Percentiles rank a stretch among this genome's conserved stretches.
phyloP scores from a whole-genome alignment of 2,113 vertebrate species.

The Litocranius walleri region DNA sequence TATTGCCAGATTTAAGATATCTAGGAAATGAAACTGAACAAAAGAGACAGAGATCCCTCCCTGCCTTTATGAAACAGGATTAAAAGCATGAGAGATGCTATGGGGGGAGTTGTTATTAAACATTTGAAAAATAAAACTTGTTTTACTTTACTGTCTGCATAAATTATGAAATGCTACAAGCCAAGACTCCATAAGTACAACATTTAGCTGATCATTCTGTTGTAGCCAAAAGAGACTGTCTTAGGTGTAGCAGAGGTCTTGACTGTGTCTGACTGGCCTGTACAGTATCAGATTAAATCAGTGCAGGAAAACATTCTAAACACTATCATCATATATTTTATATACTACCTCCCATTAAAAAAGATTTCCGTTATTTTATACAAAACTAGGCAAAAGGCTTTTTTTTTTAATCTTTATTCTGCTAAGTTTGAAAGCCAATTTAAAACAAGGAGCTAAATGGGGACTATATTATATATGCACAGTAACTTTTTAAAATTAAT shows the following conservation, averaged over 20 bases:
- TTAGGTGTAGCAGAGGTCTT: background rate
- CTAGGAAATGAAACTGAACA: background rate
- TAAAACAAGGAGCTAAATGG: background rate
- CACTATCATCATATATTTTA: background rate
- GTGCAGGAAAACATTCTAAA: background rate
- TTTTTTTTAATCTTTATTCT: background rate
- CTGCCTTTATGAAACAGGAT: background rate
- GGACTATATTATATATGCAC: background rate
- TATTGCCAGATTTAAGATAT: background rate
- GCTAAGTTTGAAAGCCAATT: slow-evolving; percentile 19
- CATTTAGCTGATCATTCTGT: background rate
- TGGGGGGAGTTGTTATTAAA: background rate
- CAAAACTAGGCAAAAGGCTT: background rate
- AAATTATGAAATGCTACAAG: slow-evolving; percentile 22
- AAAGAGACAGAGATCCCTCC: background rate
- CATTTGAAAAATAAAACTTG: background rate
- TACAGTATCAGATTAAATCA: background rate
- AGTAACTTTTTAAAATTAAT: background rate
- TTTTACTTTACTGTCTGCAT: background rate
- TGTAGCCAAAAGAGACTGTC: background rate
- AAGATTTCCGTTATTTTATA: background rate
- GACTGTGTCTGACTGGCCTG: background rate
- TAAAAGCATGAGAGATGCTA: background rate
- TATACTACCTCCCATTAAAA: background rate
- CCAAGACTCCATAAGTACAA: background rate